Percentiles rank a stretch among this genome's conserved stretches.
These are phyloP conservation scores for Reticulitermes speratus DNA, from an alignment of 1,140 invertebrate genomes.

Conservation along the genomic window DNA sequence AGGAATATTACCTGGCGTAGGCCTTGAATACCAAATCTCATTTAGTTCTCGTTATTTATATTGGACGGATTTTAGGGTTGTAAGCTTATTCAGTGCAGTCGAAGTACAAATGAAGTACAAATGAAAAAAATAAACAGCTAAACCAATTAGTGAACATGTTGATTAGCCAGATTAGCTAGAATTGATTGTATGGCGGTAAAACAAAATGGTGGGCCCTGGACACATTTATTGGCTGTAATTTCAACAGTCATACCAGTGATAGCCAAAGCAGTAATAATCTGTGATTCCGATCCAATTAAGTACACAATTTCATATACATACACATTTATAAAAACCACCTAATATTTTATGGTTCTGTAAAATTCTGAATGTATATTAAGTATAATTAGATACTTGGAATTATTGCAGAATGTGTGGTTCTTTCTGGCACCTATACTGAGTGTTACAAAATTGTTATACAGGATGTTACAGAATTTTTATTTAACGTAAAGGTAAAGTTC, in stretches of 20 bases:
- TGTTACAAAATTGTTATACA: too few species aligned
- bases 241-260: not conserved
- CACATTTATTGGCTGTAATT: not conserved
- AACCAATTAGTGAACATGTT: conserved; percentile 9
- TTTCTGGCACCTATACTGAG: too few species aligned
- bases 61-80: not conserved
- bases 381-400: too few species aligned
- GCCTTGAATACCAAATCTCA: not conserved
- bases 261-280: not conserved
- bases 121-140: not conserved
- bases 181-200: not conserved
- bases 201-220: not conserved
- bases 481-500: too few species aligned
- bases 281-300: not conserved
- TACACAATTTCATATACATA: not conserved
- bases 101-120: not conserved
- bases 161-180: not conserved
- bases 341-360: not conserved
- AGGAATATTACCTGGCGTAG: too few species aligned
- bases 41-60: not conserved
- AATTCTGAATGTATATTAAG: not conserved
- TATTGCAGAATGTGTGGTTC: too few species aligned
- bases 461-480: too few species aligned
- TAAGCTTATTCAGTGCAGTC: not conserved
- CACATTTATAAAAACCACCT: not conserved